phyloP scores from a whole-genome alignment of 2,113 vertebrate species.

The Oryzias javanicus region DNA sequence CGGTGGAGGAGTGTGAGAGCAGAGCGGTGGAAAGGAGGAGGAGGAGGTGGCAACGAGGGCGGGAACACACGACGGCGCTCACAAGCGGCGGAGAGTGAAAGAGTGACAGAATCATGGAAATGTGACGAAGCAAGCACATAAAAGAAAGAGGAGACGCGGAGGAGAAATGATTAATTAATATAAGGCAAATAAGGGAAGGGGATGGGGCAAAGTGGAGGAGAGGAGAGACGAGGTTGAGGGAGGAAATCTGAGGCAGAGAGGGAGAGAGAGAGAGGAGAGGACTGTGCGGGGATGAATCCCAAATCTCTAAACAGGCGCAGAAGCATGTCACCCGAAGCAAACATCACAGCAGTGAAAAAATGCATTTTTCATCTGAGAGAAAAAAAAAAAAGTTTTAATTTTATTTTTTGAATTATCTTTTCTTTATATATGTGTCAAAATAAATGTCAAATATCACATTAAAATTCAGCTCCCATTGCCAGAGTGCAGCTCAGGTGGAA shows the following conservation, averaged over 20 bases:
- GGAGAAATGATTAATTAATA: conserved; percentile 23
- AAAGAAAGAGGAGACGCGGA: conserved; percentile 12
- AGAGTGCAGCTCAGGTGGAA: conserved; percentile 22
- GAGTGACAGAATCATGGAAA: conserved; percentile 61
- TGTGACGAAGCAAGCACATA: conserved; percentile 61
- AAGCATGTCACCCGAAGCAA: conserved; percentile 31
- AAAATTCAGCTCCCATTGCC: background rate
- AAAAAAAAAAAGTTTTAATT: background rate
- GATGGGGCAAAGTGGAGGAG: background rate
- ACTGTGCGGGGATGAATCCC: conserved; percentile 61
- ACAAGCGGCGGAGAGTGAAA: conserved; percentile 36
- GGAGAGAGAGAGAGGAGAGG: conserved; percentile 42
- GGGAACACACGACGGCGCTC: conserved; percentile 41
- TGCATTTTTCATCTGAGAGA: conserved; percentile 1
- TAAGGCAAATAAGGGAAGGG: conserved; percentile 18
- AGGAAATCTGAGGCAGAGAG: conserved; percentile 15
- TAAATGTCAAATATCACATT: too few relatives aligned
- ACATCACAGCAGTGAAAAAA: background rate
- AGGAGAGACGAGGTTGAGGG: conserved; percentile 10
- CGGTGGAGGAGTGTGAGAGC: conserved; percentile 35
- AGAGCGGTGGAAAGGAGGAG: conserved; percentile 31
- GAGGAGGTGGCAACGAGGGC: conserved; percentile 49
- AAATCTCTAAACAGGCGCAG: conserved; percentile 35
- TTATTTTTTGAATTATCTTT: too few relatives aligned
- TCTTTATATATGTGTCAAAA: too few relatives aligned